These are phyloP conservation scores for Choristoneura fumiferana DNA, from an alignment of 1,140 invertebrate species.

Conservation along the genomic window DNA sequence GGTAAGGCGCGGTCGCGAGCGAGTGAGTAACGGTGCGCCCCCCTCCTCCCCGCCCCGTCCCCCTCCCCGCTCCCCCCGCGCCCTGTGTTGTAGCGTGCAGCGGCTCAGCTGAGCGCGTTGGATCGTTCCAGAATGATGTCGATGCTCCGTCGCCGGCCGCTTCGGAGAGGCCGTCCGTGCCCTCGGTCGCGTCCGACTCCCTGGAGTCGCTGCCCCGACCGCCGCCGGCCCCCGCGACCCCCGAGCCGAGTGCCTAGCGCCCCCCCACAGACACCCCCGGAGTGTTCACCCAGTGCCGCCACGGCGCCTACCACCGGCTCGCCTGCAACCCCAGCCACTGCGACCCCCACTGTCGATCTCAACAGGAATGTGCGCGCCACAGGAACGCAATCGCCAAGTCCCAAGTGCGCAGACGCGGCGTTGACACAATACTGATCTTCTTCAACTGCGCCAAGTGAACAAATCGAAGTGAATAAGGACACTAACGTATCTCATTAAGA, in stretches of 20 bases:
- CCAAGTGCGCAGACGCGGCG: background rate
- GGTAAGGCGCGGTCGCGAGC: slow-evolving; percentile 33
- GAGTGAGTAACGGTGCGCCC: slow-evolving; percentile 63
- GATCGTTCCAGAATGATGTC: slow-evolving; percentile 73
- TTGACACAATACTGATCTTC: slow-evolving; percentile 7
- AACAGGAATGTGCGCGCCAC: slow-evolving; percentile 8
- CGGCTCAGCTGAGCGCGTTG: slow-evolving; percentile 68
- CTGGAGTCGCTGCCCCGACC: slow-evolving; percentile 14
- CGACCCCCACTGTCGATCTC: slow-evolving; percentile 3
- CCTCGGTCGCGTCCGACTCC: slow-evolving; percentile 16
- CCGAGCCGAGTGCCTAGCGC: slow-evolving; percentile 40
- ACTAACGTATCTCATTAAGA: too few relatives aligned
- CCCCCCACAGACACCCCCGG: slow-evolving; percentile 22
- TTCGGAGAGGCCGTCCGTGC: slow-evolving; percentile 35
- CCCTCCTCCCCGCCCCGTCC: slow-evolving; percentile 23
- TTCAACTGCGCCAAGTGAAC: background rate
- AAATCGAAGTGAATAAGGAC: background rate
- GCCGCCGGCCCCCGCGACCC: slow-evolving; percentile 31
- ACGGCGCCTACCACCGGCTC: slow-evolving; percentile 14
- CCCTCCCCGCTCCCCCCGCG: slow-evolving; percentile 22
- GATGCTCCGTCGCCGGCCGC: slow-evolving; percentile 64
- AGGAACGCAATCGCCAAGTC: slow-evolving; percentile 7
- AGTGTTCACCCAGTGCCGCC: slow-evolving; percentile 6
- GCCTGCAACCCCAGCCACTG: background rate
- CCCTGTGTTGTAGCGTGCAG: slow-evolving; percentile 60